Evolutionary conservation across 2,113 vertebrate species (phyloP).

Genomic region (Peucedramus taeniatus): DNA sequence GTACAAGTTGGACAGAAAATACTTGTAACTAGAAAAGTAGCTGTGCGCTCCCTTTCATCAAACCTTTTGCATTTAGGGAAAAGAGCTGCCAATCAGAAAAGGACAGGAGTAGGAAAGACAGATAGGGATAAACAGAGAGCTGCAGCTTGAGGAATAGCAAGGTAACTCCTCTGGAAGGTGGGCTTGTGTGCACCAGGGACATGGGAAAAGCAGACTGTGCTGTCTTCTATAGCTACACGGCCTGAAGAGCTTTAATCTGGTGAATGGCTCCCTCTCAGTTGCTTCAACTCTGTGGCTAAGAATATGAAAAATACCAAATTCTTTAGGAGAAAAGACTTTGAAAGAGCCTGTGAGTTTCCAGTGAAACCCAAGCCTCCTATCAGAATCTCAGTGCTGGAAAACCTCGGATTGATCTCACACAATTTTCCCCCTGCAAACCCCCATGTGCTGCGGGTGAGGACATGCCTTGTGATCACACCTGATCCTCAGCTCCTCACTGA

Average conservation of each 20-base stretch:
- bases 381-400: not conserved
- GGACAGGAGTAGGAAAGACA: not conserved
- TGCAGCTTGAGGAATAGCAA: not conserved
- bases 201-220: not conserved
- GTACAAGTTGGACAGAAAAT: not conserved
- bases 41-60: not conserved
- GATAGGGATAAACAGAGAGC: not conserved
- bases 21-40: not conserved
- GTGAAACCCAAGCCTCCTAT: not conserved
- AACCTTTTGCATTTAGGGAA: not conserved
- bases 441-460: not conserved
- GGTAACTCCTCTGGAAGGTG: not conserved
- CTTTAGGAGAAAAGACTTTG: not conserved
- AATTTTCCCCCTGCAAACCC: not conserved
- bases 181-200: not conserved
- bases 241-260: not conserved
- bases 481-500: rapidly evolving
- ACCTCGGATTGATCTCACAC: not conserved
- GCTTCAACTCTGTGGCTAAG: not conserved
- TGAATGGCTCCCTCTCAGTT: not conserved
- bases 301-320: not conserved
- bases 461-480: not conserved
- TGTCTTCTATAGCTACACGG: not conserved
- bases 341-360: not conserved
- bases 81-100: not conserved